A percentile compares a stretch with the other conserved stretches of the same genome.
Evolutionary conservation across 2,113 vertebrate species (phyloP).

Genomic region (Vanacampus margaritifer): DNA sequence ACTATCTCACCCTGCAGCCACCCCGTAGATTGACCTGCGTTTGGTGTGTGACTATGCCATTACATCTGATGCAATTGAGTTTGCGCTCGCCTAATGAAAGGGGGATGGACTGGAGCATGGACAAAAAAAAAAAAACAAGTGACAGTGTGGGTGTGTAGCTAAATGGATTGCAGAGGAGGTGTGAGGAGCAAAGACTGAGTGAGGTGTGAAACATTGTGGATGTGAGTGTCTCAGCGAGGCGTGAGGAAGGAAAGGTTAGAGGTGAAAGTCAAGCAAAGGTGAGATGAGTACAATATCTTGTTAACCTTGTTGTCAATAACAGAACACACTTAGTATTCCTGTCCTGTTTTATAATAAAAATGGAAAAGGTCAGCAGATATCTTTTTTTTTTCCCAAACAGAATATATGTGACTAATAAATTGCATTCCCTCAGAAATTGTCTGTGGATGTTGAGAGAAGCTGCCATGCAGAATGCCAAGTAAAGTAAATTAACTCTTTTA

Average conservation of each 20-base stretch:
- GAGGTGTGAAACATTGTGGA: slow-evolving; percentile 19
- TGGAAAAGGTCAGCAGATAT: not conserved
- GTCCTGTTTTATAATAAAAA: slow-evolving; percentile 3
- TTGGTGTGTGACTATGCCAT: slow-evolving; percentile 41
- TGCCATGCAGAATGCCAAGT: not conserved
- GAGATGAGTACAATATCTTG: not conserved
- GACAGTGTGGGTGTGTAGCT: not conserved
- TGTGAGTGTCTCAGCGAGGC: not conserved
- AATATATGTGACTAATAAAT: not conserved
- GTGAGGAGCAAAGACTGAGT: not conserved
- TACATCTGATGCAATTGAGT: slow-evolving; percentile 51
- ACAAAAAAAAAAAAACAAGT: slow-evolving; percentile 13
- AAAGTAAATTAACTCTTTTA: too few species aligned
- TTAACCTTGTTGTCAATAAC: slow-evolving; percentile 22
- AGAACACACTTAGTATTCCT: slow-evolving; percentile 13
- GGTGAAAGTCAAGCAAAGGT: slow-evolving; percentile 40
- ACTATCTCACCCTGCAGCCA: too few species aligned
- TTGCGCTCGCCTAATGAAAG: slow-evolving; percentile 51
- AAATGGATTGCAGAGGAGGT: slow-evolving; percentile 20
- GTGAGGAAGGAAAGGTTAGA: slow-evolving; percentile 24
- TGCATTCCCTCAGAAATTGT: not conserved
- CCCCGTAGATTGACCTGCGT: slow-evolving; percentile 23
- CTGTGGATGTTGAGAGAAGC: too few species aligned
- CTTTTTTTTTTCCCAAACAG: not conserved
- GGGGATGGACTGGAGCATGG: slow-evolving; percentile 32